Conservation (phyloP, 2,888 invertebrate species). For the Carpatolechia fugitivella region DNA sequence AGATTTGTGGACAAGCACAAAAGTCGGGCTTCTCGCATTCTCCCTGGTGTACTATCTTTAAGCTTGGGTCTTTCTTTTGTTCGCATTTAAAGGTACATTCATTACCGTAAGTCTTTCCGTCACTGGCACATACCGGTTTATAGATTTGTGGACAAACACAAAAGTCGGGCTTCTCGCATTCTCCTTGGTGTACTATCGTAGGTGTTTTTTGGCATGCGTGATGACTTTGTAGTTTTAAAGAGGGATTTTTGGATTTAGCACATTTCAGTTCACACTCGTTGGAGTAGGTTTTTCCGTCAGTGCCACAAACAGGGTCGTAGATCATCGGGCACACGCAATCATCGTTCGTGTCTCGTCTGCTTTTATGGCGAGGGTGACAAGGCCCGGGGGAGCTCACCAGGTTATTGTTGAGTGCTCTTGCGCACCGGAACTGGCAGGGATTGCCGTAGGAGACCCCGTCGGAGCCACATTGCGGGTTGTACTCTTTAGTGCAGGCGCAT, state of each 20-base stretch:
- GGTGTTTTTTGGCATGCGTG: not conserved
- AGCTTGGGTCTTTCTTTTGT: conserved; percentile 14
- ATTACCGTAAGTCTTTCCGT: conserved; percentile 84
- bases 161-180: too few species aligned
- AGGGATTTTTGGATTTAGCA: not conserved
- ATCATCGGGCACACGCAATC: conserved; percentile 46
- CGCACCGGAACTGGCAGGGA: conserved; percentile 54
- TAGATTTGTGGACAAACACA: too few species aligned
- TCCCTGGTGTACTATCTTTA: conserved; percentile 16
- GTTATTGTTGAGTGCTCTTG: not conserved
- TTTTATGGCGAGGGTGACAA: not conserved
- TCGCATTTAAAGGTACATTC: conserved; percentile 81
- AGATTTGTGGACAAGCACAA: too few species aligned
- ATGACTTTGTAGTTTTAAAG: not conserved
- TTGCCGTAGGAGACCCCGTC: conserved; percentile 83
- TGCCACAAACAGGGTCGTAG: conserved; percentile 20
- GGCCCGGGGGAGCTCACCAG: not conserved
- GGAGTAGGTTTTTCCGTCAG: conserved; percentile 20
- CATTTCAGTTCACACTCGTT: conserved; percentile 18
- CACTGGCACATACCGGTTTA: conserved; percentile 83
- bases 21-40: too few species aligned
- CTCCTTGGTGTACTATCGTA: too few species aligned
- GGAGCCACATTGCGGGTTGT: conserved; percentile 80
- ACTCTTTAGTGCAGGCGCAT: conserved; percentile 12
- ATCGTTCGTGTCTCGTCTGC: not conserved